These are phyloP conservation scores for Corythaixoides concolor DNA, from an alignment of 2,113 vertebrate genomes.

Conservation along the genomic window DNA sequence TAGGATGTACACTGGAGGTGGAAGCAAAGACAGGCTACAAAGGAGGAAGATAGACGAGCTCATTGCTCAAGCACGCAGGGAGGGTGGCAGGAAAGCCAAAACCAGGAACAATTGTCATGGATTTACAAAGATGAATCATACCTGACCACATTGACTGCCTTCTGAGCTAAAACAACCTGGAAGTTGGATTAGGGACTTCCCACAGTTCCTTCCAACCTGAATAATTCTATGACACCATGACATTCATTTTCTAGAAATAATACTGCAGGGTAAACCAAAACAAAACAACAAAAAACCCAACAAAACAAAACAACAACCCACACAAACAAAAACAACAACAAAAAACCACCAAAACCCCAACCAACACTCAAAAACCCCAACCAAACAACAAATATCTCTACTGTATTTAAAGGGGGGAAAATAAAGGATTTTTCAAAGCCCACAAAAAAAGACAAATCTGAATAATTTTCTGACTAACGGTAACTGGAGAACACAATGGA, in stretches of 20 bases:
- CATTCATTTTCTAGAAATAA: not conserved
- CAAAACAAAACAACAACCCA: not conserved
- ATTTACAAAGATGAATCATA: not conserved
- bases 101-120: not conserved
- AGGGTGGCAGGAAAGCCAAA: not conserved
- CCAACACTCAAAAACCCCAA: fast-evolving
- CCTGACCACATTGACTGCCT: not conserved
- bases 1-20: not conserved
- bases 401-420: not conserved
- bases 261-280: not conserved
- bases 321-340: too few relatives aligned
- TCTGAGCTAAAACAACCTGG: not conserved
- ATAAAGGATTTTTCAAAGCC: not conserved
- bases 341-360: not conserved
- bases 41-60: not conserved
- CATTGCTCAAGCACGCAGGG: not conserved
- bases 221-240: not conserved
- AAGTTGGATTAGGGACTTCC: not conserved
- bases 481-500: not conserved
- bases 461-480: not conserved
- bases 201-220: not conserved
- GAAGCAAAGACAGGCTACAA: not conserved
- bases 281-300: too few relatives aligned
- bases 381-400: not conserved
- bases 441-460: not conserved